Evolutionary conservation across 2,113 vertebrate species (phyloP).

Genomic region (Orthonyx spaldingii): DNA sequence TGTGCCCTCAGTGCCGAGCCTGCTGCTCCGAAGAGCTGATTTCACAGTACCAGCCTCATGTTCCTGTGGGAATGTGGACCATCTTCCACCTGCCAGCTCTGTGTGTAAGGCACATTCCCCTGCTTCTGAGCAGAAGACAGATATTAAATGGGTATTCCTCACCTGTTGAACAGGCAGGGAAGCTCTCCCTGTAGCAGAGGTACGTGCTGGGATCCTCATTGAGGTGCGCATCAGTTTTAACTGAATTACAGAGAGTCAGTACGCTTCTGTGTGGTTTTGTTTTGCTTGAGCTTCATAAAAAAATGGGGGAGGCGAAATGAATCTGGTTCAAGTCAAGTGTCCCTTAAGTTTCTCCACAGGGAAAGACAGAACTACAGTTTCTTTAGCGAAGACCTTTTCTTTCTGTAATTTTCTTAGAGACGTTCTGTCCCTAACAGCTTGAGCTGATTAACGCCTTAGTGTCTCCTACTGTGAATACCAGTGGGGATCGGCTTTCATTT

Average conservation of each 20-base stretch:
- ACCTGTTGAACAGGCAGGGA: not conserved
- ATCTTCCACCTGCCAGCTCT: not conserved
- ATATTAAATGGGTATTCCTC: not conserved
- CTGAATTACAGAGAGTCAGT: not conserved
- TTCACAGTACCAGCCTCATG: not conserved
- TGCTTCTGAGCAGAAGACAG: not conserved
- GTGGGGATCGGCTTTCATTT: constrained; percentile 25
- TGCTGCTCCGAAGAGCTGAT: not conserved
- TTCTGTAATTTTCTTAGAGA: not conserved
- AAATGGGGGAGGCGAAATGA: rapidly evolving
- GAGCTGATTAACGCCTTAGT: constrained; percentile 19
- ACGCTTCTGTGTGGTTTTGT: not conserved
- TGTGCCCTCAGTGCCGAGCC: rapidly evolving
- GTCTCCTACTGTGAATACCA: not conserved
- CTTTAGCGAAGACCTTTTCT: not conserved
- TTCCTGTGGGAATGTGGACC: not conserved
- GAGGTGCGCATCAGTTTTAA: not conserved
- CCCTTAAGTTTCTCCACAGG: not conserved
- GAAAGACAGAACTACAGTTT: not conserved
- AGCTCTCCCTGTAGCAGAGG: not conserved
- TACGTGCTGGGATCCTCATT: rapidly evolving
- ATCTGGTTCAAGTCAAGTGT: not conserved
- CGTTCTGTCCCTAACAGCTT: constrained; percentile 30
- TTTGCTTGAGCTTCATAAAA: not conserved
- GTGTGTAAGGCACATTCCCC: not conserved